Base-by-base conservation (phyloP, 2,113 vertebrate genomes). In the Amblyornis subalaris region DNA sequence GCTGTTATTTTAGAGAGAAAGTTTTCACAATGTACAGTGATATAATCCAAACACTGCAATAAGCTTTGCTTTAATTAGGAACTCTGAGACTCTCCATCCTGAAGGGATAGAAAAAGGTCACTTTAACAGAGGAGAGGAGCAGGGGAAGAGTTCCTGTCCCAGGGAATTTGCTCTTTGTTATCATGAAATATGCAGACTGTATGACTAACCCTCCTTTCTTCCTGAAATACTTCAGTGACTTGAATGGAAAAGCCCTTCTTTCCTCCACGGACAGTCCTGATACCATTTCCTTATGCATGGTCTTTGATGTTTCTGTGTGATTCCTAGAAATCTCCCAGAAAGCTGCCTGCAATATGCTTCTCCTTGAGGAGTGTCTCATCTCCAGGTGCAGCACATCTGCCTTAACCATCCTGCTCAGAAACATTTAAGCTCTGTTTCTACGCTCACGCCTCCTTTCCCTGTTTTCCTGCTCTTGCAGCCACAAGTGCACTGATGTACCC, bases 381-480 rank as follows among this genome's bases (percentile, higher is more conserved):
- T 82, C 25, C 40, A 38, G 60, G 29, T 90, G 64, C 9, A 85
- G 36, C 5, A 33, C 25, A 73, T 79, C 67, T 70, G 38, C 33
- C 64, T 61, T 45, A 81, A 33, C 8, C 35, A 66, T 25, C 16
- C 47, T 79, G 28, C 45, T 4, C 38, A 35, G 65, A 87, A 80
- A 73, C 20, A 54, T 61, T 44, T 24, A 40, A 48, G 13, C 17
- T 12, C 3, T 40, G 9, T 3, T 74, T 22, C 26, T 55, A 8
- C 9, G 3, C 14, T 79, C 25, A 9, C 0, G 0, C 2, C 12
- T 69, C 18, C 31, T 82, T 53, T 65, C 50, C 18, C 71, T 45
- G 0, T n/a, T 89, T 47, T 50, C 9, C 67, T 74, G 3, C 8
- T 60, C 73, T 82, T 60, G 44, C 61, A 94, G 26, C 6, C n/a